These are phyloP conservation scores for Sitta europaea DNA, from an alignment of 2,113 vertebrate species.

Conservation along the genomic window DNA sequence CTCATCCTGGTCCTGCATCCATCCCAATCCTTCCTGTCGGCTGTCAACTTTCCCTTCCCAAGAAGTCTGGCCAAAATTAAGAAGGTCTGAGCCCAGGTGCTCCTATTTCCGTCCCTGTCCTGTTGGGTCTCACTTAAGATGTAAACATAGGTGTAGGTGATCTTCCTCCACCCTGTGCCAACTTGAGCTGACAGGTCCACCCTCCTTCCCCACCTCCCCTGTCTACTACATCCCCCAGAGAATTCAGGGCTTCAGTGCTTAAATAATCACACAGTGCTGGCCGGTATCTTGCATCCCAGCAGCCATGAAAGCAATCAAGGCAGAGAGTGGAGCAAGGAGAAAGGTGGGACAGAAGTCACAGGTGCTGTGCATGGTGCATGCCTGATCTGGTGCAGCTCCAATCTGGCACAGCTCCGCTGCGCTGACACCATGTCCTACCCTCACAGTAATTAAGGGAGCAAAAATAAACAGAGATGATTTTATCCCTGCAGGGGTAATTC, in stretches of 20 bases:
- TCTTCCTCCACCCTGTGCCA: neutral
- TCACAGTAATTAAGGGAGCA: neutral
- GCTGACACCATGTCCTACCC: fast-evolving
- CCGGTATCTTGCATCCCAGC: fast-evolving
- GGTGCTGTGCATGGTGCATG: fast-evolving
- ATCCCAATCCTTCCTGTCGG: neutral
- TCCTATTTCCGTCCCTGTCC: neutral
- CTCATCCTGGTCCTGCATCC: neutral
- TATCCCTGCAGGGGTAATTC: neutral
- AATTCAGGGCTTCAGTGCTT: neutral
- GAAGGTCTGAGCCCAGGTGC: neutral
- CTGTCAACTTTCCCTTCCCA: neutral
- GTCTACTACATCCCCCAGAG: neutral
- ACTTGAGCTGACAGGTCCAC: neutral
- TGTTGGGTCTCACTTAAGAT: neutral
- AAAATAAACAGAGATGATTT: neutral
- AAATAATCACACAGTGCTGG: neutral
- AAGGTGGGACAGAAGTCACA: neutral
- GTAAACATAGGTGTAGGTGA: neutral
- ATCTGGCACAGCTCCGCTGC: fast-evolving
- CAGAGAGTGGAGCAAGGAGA: neutral
- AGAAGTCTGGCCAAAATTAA: neutral
- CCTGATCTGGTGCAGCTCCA: neutral
- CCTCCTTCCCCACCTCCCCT: neutral
- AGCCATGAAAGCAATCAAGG: neutral